Evolutionary conservation across 2,888 invertebrate genomes (phyloP), one percentile per base, ranked within the genome.

Genomic region (Cremastinae sp.): DNA sequence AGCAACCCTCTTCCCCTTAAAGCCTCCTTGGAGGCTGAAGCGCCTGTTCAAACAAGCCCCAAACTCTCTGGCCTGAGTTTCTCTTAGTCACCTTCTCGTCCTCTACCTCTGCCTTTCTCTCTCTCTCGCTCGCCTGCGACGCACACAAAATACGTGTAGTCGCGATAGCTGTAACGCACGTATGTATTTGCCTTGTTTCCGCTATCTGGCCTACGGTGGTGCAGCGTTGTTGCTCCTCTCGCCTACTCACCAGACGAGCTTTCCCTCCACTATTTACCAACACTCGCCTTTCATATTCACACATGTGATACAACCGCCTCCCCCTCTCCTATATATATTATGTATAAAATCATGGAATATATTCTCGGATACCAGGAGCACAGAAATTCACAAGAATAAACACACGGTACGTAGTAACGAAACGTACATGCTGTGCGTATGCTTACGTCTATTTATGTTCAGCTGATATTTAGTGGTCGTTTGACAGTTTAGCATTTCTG

Each of bases 31-130:
- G 83, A 85, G 82, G 85, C 85, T 83, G 85, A 82, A 86, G 88
- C 83, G 88, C 83, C 87, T 88, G 88, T 87, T 89, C 88, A 89
- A 89, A 88, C 88, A 88, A 84, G 83, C 85, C 85, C 83, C 83
- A 84, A 85, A 86, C 86, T 85, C 83, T 78, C 80, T 76, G 59
- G 65, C 41, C 71, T 75, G 58, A 53, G 70, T 74, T 61, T 61
- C 53, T 73, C 68, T 41, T 39, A 53, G 45, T 55, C 45, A 16
- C 61, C 45, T 62, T 62, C 75, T 73, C 45, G 71, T 71, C 41
- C 65, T 64, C 70, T 78, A 65, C 61, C 71, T 72, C 55, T 55
- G 47, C 49, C 49, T 49, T n/a, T 49, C 77, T 58, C 74, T 64
- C 47, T 77, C 75, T 51, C 71, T 66, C 66, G 74, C 79, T 56